Percentiles rank a stretch among this genome's conserved stretches.
Evolutionary conservation across 2,888 invertebrate species (phyloP).

Genomic region (Limnephilus rhombicus): DNA sequence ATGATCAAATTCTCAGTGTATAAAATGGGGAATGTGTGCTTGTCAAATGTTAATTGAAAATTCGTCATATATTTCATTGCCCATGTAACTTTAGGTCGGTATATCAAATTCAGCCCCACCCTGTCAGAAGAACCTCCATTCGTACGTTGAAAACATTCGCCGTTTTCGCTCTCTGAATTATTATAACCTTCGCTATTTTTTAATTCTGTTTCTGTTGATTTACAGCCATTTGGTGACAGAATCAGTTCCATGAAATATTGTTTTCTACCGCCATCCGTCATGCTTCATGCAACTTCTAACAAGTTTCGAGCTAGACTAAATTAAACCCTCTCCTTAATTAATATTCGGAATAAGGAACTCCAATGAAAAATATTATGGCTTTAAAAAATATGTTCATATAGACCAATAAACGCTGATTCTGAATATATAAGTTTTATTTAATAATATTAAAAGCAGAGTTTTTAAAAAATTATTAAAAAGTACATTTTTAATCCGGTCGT

Average conservation of each 20-base stretch:
- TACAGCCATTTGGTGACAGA: constrained; percentile 1
- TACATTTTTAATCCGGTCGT: too few species aligned
- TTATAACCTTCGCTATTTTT: background rate
- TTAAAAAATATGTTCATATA: too few species aligned
- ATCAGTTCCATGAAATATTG: background rate
- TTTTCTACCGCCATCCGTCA: background rate
- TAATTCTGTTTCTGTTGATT: background rate
- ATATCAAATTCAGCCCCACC: background rate
- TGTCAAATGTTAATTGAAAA: background rate
- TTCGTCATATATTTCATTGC: background rate
- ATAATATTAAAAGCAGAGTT: too few species aligned
- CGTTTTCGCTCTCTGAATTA: background rate
- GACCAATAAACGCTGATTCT: too few species aligned
- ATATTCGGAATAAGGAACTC: too few species aligned
- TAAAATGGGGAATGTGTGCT: background rate
- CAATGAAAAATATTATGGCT: too few species aligned
- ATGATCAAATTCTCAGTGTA: background rate
- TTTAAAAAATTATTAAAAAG: too few species aligned
- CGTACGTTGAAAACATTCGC: background rate
- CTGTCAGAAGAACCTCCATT: background rate
- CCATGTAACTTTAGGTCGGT: background rate
- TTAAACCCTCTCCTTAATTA: background rate
- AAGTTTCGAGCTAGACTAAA: background rate
- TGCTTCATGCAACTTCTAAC: background rate
- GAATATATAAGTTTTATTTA: too few species aligned